Evolutionary conservation across 2,797 vertebrate genomes (phyloP).

Genomic region (Orestias chungarensis): DNA sequence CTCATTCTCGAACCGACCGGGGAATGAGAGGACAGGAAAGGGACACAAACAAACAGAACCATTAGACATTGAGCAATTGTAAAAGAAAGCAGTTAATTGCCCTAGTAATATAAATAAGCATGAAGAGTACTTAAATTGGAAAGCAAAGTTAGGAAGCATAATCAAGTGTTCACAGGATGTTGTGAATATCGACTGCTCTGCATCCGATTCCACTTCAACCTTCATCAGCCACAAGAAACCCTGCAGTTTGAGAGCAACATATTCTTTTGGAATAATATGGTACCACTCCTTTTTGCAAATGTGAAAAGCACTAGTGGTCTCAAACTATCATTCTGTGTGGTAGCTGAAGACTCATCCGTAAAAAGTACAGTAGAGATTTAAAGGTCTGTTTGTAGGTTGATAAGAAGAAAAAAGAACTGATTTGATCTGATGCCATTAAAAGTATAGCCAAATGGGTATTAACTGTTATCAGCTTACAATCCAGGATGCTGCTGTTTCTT

Average conservation of each 20-base stretch:
- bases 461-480: not conserved
- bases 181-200: not conserved
- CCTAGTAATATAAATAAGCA: slow-evolving; percentile 1
- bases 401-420: not conserved
- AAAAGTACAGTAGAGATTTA: not conserved
- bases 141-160: not conserved
- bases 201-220: not conserved
- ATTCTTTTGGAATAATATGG: not conserved
- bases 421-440: not conserved
- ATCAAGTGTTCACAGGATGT: slow-evolving; percentile 1
- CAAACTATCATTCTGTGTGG: too few relatives aligned
- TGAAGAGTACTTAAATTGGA: slow-evolving; percentile 2
- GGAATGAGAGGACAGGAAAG: not conserved
- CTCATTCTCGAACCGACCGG: not conserved
- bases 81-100: slow-evolving; percentile 1
- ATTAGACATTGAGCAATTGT: not conserved
- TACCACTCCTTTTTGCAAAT: not conserved
- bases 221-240: not conserved
- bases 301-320: not conserved
- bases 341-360: not conserved
- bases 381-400: not conserved
- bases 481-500: not conserved
- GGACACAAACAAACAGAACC: not conserved
- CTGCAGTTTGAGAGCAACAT: not conserved
- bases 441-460: not conserved